Percentiles rank a stretch among this genome's conserved stretches.
Conservation (phyloP, 2,113 vertebrate species). For the Trogon melanurus region DNA sequence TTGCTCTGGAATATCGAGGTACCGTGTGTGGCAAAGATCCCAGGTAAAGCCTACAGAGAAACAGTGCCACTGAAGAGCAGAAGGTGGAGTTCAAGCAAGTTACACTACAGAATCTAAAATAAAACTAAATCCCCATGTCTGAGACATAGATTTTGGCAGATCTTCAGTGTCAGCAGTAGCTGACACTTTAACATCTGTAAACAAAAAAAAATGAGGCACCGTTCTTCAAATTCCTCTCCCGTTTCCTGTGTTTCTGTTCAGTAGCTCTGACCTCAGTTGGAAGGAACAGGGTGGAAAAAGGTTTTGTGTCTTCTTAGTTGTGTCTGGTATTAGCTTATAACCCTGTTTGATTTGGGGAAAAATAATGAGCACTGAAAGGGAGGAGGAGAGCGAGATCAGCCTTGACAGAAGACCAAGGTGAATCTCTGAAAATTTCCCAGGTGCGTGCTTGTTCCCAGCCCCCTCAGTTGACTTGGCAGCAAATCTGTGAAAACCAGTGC, state of each 20-base stretch:
- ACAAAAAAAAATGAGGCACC: background rate
- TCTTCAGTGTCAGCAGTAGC: background rate
- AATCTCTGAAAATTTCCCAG: background rate
- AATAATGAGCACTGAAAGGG: background rate
- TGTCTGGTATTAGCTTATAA: background rate
- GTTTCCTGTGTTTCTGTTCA: background rate
- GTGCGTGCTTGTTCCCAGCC: background rate
- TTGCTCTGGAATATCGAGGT: background rate
- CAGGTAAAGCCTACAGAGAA: background rate
- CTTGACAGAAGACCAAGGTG: background rate
- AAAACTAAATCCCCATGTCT: background rate
- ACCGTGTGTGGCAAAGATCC: background rate
- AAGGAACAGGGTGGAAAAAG: background rate
- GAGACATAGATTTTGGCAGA: background rate
- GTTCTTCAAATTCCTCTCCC: background rate
- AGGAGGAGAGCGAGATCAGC: rapidly evolving
- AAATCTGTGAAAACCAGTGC: background rate
- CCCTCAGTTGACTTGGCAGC: background rate
- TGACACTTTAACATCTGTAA: background rate
- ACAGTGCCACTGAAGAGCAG: background rate
- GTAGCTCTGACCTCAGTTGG: background rate
- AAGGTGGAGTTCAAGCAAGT: background rate
- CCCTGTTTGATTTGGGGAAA: background rate
- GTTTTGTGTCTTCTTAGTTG: rapidly evolving
- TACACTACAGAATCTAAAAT: background rate